phyloP scores from a whole-genome alignment of 2,888 invertebrate genomes.

The Campaea margaritaria region DNA sequence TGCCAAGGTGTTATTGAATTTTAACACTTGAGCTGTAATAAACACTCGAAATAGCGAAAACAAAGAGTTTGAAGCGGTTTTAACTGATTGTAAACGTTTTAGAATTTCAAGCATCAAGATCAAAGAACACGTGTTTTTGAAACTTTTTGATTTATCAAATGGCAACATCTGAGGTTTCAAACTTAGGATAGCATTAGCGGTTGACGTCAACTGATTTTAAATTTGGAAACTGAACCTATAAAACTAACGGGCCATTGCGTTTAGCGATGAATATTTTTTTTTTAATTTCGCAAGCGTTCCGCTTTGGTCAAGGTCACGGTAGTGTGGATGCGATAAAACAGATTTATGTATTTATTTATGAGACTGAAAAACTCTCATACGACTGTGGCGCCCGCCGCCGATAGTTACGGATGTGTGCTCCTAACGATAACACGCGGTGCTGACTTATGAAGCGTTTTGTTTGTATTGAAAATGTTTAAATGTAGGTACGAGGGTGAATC shows the following conservation, averaged over 20 bases:
- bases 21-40: conserved; percentile 24
- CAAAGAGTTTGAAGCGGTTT: conserved; percentile 6
- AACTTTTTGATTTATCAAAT: conserved; percentile 17
- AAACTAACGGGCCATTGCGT: conserved; percentile 26
- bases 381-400: conserved; percentile 4
- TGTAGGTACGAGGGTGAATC: too few relatives aligned
- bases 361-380: conserved; percentile 18
- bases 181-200: conserved; percentile 12
- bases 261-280: conserved; percentile 20
- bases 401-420: conserved; percentile 22
- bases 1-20: conserved; percentile 28
- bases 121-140: conserved; percentile 13
- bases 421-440: conserved; percentile 27
- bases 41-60: conserved; percentile 15
- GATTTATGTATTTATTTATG: conserved; percentile 41
- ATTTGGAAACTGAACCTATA: conserved; percentile 23
- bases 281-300: conserved; percentile 30
- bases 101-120: conserved; percentile 7
- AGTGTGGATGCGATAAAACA: conserved; percentile 42
- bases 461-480: conserved; percentile 6
- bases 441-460: conserved; percentile 28
- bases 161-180: conserved; percentile 12
- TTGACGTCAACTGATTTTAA: conserved; percentile 36
- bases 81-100: background rate
- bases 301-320: conserved; percentile 35